These are phyloP conservation scores for Chaunax sp. DNA, from an alignment of 2,797 vertebrate species.

Conservation along the genomic window DNA sequence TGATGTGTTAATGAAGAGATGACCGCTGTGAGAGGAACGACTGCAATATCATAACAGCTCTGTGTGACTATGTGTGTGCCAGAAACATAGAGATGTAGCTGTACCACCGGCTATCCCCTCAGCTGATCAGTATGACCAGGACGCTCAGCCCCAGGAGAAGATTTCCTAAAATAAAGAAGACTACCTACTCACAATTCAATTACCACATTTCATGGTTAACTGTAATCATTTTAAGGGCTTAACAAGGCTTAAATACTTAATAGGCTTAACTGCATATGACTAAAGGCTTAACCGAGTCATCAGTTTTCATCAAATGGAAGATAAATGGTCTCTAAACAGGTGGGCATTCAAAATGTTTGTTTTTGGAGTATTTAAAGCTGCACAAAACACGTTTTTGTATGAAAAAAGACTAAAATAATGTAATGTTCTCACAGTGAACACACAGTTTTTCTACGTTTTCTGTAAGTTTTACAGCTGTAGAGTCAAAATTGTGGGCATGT, in stretches of 20 bases:
- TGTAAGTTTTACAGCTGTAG: too few relatives aligned
- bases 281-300: conserved; percentile 59
- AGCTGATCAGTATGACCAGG: conserved; percentile 17
- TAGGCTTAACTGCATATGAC: conserved; percentile 68
- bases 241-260: conserved; percentile 71
- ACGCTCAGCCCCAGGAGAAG: conserved; percentile 12
- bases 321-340: conserved; percentile 37
- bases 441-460: too few relatives aligned
- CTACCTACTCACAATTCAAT: conserved; percentile 44
- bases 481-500: too few relatives aligned
- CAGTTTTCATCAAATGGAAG: conserved; percentile 50
- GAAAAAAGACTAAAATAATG: conserved; percentile 1
- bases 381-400: neutral
- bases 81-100: conserved; percentile 13
- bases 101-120: neutral
- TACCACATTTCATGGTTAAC: conserved; percentile 54
- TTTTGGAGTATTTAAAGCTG: conserved; percentile 1
- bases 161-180: conserved; percentile 29
- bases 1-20: conserved; percentile 52
- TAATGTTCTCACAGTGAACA: too few relatives aligned
- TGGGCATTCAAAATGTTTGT: conserved; percentile 12
- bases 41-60: conserved; percentile 12
- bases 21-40: conserved; percentile 41
- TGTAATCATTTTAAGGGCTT: conserved; percentile 61
- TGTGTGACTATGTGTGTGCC: neutral